These are phyloP conservation scores for Crocallis elinguaria DNA, from an alignment of 2,888 invertebrate genomes.

Conservation along the genomic window DNA sequence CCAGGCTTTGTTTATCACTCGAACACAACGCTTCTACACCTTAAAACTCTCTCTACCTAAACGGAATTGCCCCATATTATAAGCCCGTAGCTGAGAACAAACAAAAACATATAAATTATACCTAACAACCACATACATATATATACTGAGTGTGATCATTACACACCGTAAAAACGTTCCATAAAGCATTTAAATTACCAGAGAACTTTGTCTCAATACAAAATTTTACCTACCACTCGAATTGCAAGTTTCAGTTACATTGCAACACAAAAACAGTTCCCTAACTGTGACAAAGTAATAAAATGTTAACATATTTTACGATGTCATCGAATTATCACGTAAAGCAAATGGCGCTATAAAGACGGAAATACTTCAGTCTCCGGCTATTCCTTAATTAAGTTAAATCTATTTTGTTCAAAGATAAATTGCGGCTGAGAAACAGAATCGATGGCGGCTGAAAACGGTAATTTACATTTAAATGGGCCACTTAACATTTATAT, in stretches of 20 bases:
- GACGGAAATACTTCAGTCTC: conserved; percentile 2
- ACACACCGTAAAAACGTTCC: not conserved
- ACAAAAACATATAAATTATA: no score
- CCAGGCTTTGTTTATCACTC: no score
- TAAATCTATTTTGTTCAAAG: conserved; percentile 25
- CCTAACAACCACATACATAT: no score
- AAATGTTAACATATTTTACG: not conserved
- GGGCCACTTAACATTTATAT: conserved; percentile 26
- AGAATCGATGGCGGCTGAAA: conserved; percentile 22
- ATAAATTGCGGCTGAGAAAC: conserved; percentile 18
- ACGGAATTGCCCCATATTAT: no score
- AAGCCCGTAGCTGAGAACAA: no score
- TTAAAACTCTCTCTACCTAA: no score
- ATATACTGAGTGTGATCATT: no score
- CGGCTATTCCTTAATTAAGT: conserved; percentile 17
- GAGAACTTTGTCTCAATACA: not conserved
- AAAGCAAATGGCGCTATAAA: conserved; percentile 8
- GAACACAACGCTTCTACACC: no score
- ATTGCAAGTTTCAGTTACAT: not conserved
- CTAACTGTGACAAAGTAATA: not conserved
- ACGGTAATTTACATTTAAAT: conserved; percentile 31
- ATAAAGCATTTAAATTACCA: not conserved
- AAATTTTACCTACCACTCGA: no score
- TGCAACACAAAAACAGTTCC: not conserved
- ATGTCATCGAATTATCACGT: conserved; percentile 2